Evolutionary conservation across 1,140 invertebrate genomes (phyloP).

Genomic region (Chymomyza costata): DNA sequence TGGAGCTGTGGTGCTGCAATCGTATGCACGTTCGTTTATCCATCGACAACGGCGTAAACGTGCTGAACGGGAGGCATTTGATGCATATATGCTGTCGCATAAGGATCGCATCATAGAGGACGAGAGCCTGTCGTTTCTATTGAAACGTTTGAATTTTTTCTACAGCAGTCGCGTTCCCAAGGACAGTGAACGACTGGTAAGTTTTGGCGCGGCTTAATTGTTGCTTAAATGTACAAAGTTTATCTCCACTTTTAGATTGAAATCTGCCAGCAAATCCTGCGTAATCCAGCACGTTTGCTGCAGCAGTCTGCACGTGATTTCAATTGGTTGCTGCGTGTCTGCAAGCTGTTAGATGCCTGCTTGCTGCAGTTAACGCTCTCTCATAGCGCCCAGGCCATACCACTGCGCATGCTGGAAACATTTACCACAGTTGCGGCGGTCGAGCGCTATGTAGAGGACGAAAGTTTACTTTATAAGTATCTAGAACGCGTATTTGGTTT

Average conservation of each 20-base stretch:
- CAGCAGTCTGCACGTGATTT: conserved; percentile 49
- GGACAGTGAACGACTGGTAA: conserved; percentile 85
- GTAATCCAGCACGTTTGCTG: conserved; percentile 47
- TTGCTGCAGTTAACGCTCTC: conserved; percentile 52
- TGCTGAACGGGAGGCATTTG: conserved; percentile 82
- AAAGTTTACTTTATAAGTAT: conserved; percentile 71
- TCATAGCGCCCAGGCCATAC: conserved; percentile 80
- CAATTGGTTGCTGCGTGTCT: conserved; percentile 58
- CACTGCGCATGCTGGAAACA: conserved; percentile 86
- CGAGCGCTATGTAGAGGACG: conserved; percentile 76
- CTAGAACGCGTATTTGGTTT: conserved; percentile 74
- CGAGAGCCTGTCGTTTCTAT: conserved; percentile 77
- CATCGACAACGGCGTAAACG: conserved; percentile 82
- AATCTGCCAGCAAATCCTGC: conserved; percentile 62
- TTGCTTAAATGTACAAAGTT: neutral
- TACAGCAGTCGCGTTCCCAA: conserved; percentile 79
- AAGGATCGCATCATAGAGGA: conserved; percentile 76
- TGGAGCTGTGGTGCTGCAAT: conserved; percentile 81
- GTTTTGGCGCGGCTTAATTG: conserved; percentile 21
- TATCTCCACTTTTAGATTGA: conserved; percentile 48
- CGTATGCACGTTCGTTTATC: conserved; percentile 85
- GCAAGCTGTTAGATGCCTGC: conserved; percentile 60
- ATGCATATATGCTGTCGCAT: conserved; percentile 77
- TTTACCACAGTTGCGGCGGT: conserved; percentile 81
- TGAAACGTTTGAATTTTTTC: conserved; percentile 85